A percentile compares a stretch with the other conserved stretches of the same genome.
Evolutionary conservation across 2,113 vertebrate genomes (phyloP).

Genomic region (Thamnophis sirtalis): DNA sequence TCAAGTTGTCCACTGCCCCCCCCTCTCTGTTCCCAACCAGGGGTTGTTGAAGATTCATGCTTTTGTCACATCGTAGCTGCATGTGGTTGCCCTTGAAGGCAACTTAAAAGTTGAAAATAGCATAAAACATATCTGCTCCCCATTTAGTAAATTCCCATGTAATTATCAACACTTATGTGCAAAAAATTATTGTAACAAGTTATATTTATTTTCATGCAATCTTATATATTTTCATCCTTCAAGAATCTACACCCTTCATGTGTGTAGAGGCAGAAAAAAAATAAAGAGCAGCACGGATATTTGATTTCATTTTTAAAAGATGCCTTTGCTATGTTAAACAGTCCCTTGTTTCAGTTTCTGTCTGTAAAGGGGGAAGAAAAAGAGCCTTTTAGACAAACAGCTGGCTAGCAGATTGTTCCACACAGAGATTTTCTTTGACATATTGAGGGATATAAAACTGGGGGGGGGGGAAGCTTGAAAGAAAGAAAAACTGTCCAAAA

Average conservation of each 20-base stretch:
- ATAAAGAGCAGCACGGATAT: not conserved
- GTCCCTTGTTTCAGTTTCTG: not conserved
- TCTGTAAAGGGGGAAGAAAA: not conserved
- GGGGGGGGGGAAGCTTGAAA: not conserved
- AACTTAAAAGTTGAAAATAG: not conserved
- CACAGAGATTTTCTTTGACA: not conserved
- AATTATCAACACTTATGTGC: not conserved
- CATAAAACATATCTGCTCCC: not conserved
- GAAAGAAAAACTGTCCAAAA: slow-evolving; percentile 32
- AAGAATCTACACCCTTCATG: not conserved
- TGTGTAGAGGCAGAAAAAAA: not conserved
- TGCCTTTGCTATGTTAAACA: not conserved
- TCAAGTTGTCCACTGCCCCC: not conserved
- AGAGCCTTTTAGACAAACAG: not conserved
- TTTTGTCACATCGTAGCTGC: not conserved
- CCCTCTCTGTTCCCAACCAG: not conserved
- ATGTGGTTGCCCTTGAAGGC: not conserved
- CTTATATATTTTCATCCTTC: not conserved
- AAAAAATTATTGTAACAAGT: not conserved
- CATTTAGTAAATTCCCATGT: not conserved
- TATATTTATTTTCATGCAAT: not conserved
- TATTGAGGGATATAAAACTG: slow-evolving; percentile 10
- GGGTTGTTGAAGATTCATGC: not conserved
- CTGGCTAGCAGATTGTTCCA: not conserved
- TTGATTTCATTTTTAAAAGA: not conserved